These are phyloP conservation scores for Poecilia gillii DNA, from an alignment of 2,797 vertebrate genomes.

Conservation along the genomic window DNA sequence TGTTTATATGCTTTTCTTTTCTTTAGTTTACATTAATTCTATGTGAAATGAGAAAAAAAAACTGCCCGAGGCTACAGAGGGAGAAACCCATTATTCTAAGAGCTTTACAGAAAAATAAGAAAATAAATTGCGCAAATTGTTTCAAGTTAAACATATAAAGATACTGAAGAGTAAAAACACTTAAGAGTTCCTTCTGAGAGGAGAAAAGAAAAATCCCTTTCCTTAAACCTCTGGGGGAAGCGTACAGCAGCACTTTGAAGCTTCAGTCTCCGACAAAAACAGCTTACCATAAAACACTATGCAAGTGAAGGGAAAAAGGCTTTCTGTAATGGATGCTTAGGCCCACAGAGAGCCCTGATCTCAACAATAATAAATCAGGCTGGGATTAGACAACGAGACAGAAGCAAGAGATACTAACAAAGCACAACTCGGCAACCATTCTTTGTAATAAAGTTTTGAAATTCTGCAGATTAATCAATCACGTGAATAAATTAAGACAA, in stretches of 20 bases:
- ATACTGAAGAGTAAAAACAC: neutral
- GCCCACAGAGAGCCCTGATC: neutral
- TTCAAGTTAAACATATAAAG: neutral
- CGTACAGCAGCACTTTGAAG: neutral
- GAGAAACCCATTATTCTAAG: neutral
- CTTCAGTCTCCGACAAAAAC: neutral
- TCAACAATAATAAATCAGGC: neutral
- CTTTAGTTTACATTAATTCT: neutral
- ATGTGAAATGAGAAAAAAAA: neutral
- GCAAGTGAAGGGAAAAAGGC: neutral
- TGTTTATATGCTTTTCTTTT: neutral
- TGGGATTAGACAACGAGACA: neutral
- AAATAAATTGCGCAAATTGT: neutral
- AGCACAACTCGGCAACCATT: neutral
- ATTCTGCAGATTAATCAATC: neutral
- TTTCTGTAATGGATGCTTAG: slow-evolving; percentile 1
- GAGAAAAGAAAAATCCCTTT: neutral
- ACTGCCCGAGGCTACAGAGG: neutral
- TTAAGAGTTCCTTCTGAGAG: neutral
- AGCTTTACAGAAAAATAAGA: neutral
- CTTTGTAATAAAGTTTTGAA: neutral
- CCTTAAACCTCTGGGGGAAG: neutral
- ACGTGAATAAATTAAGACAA: neutral
- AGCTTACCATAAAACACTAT: neutral
- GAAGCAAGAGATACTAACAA: neutral